Percentiles rank a stretch among this genome's conserved stretches.
These are phyloP conservation scores for Pitta sordida DNA, from an alignment of 2,113 vertebrate species.

Conservation along the genomic window DNA sequence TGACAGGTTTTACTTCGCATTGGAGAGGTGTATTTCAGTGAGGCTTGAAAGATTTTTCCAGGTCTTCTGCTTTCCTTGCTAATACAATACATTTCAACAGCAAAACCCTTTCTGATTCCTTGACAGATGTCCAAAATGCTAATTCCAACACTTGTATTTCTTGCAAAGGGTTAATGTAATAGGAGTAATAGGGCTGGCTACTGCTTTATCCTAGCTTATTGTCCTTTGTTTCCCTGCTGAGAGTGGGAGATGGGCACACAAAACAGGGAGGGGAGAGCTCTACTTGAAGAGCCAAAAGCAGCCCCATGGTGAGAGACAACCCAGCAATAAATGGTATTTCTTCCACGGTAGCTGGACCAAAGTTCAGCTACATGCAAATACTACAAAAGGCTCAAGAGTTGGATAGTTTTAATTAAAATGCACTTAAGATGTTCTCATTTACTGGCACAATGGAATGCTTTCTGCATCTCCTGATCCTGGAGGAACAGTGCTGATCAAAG, in stretches of 20 bases:
- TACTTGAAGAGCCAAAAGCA: not conserved
- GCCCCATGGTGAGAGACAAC: not conserved
- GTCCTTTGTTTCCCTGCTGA: not conserved
- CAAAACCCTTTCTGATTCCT: not conserved
- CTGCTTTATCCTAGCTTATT: not conserved
- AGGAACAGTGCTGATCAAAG: conserved; percentile 21
- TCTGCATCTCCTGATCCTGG: not conserved
- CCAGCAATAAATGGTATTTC: not conserved
- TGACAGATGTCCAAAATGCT: not conserved
- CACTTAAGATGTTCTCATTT: not conserved
- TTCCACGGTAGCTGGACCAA: not conserved
- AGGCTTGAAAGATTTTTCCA: not conserved
- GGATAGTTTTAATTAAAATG: conserved; percentile 2
- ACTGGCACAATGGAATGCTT: not conserved
- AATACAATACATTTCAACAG: not conserved
- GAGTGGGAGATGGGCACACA: too few relatives aligned
- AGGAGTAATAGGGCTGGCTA: not conserved
- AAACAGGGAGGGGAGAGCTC: not conserved
- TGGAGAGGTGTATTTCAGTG: not conserved
- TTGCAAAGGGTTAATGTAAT: not conserved
- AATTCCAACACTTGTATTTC: not conserved
- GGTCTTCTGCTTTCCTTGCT: not conserved
- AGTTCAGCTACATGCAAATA: conserved; percentile 3
- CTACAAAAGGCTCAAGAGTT: not conserved
- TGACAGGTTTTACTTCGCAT: not conserved